Evolutionary conservation across 2,888 invertebrate genomes (phyloP).

Genomic region (Eupithecia exiguata): DNA sequence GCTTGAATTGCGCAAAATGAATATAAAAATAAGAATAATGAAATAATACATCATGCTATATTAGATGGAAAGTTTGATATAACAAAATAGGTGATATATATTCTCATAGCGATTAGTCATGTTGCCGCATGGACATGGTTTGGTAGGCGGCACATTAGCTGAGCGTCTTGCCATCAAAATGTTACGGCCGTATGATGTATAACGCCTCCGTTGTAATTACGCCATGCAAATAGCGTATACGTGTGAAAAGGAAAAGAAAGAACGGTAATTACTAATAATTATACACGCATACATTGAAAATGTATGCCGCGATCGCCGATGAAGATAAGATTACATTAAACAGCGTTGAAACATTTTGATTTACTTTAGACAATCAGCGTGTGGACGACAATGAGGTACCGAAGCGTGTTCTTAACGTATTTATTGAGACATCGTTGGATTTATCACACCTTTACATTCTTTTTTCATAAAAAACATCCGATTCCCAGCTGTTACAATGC

Average conservation of each 20-base stretch:
- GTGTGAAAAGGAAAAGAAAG: constrained; percentile 82
- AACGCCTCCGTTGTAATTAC: constrained; percentile 78
- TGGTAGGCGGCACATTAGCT: constrained; percentile 69
- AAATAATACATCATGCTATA: constrained; percentile 82
- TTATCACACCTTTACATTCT: constrained; percentile 55
- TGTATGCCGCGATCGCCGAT: constrained; percentile 78
- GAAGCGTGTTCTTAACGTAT: constrained; percentile 80
- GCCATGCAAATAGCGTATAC: constrained; percentile 81
- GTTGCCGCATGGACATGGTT: constrained; percentile 73
- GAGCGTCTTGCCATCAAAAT: constrained; percentile 77
- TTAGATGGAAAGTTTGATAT: constrained; percentile 80
- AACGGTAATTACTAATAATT: constrained; percentile 82
- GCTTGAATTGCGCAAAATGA: constrained; percentile 86
- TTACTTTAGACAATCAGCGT: constrained; percentile 75
- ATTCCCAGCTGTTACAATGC: background rate
- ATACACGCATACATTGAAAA: constrained; percentile 78
- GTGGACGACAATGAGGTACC: constrained; percentile 68
- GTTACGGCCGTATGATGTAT: constrained; percentile 75
- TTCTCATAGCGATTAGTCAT: constrained; percentile 77
- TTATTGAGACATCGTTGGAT: constrained; percentile 71
- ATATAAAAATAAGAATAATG: constrained; percentile 79
- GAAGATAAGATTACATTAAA: constrained; percentile 79
- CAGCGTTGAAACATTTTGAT: constrained; percentile 83
- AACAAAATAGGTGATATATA: constrained; percentile 77
- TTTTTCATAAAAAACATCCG: background rate